Evolutionary conservation across 1,140 invertebrate species (phyloP).

Genomic region (Probaryconus sp.): DNA sequence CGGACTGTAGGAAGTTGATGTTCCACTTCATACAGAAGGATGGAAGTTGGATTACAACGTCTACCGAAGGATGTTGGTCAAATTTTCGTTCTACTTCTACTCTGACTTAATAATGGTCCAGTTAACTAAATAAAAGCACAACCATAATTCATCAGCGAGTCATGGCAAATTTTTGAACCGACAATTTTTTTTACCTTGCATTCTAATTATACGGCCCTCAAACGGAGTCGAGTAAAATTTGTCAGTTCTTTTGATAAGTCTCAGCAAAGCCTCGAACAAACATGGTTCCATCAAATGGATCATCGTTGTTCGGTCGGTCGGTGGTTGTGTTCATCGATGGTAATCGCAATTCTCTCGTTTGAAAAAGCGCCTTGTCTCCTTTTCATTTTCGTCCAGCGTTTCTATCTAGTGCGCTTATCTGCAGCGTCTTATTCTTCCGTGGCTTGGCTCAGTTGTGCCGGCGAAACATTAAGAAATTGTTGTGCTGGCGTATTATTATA

Average conservation of each 20-base stretch:
- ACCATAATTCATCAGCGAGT: no score
- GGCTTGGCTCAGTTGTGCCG: slow-evolving; percentile 49
- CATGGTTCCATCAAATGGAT: slow-evolving; percentile 34
- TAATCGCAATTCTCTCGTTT: slow-evolving; percentile 59
- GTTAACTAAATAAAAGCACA: neutral
- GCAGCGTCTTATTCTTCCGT: slow-evolving; percentile 60
- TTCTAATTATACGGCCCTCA: no score
- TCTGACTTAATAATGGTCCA: no score
- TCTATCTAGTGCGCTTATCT: slow-evolving; percentile 59
- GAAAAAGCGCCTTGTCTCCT: slow-evolving; percentile 58
- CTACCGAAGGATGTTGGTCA: no score
- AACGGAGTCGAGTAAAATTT: no score
- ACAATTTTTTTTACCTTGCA: no score
- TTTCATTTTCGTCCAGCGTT: slow-evolving; percentile 48
- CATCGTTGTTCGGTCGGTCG: slow-evolving; percentile 10
- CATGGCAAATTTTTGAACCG: no score
- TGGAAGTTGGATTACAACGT: no score
- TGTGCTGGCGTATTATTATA: slow-evolving; percentile 72
- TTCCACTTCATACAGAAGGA: no score
- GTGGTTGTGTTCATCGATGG: slow-evolving; percentile 45
- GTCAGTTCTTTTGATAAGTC: no score
- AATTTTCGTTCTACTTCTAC: no score
- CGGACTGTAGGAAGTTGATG: no score
- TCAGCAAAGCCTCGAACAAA: slow-evolving; percentile 2
- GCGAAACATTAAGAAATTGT: slow-evolving; percentile 72